Conservation (phyloP, 2,797 vertebrate species). For the Dermochelys coriacea region DNA sequence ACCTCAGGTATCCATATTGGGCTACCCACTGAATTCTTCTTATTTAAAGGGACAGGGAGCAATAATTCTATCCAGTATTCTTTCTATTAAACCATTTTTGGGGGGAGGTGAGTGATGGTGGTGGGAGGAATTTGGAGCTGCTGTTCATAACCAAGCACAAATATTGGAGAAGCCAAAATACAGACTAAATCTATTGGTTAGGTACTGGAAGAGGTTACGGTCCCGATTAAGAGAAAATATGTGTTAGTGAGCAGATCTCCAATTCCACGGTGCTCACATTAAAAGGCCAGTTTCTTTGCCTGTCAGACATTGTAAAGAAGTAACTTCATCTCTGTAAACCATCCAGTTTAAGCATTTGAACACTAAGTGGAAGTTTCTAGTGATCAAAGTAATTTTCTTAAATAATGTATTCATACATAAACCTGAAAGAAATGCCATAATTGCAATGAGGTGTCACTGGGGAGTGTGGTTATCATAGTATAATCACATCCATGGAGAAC, state of each 20-base stretch:
- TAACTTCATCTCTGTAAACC: conserved; percentile 73
- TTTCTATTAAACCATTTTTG: background rate
- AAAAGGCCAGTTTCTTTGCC: conserved; percentile 50
- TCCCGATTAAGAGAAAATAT: background rate
- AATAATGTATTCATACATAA: conserved; percentile 78
- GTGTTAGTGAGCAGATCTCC: conserved; percentile 7
- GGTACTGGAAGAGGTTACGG: background rate
- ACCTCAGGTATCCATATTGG: accelerated
- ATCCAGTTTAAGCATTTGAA: conserved; percentile 76
- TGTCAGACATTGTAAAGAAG: conserved; percentile 65
- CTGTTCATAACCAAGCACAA: background rate
- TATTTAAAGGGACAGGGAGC: background rate
- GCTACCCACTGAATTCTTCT: background rate
- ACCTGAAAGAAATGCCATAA: conserved; percentile 80
- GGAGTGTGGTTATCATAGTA: conserved; percentile 76
- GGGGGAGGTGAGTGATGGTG: accelerated
- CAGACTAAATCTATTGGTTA: background rate
- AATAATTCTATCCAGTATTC: background rate
- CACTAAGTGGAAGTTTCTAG: conserved; percentile 78
- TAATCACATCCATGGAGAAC: conserved; percentile 70
- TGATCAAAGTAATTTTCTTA: conserved; percentile 78
- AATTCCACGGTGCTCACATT: conserved; percentile 34
- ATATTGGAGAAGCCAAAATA: accelerated
- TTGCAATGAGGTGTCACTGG: conserved; percentile 77
- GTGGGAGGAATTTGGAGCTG: background rate